Base-by-base conservation (phyloP, 2,888 invertebrate genomes). In the Patella depressa region DNA sequence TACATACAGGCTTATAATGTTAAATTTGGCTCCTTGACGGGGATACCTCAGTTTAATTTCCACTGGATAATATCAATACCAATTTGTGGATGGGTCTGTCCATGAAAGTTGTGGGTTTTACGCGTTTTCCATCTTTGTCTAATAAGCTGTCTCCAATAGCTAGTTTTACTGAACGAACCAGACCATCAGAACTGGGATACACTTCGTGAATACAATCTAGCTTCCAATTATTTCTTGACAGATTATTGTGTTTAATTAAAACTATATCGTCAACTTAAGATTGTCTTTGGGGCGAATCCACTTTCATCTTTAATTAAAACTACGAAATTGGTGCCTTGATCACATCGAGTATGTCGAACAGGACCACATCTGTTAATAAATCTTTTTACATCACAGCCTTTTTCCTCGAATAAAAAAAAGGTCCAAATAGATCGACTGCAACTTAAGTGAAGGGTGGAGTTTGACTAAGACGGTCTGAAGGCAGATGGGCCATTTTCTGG, bases 211-310 rank as follows among this genome's bases (percentile, higher is more conserved):
- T 75, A 14, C 78, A 72, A 72, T 74, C 80, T n/a, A 81, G 19
- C 53, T 29, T 45, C 84, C 83, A 83, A 19, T 72, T 57, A 74
- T 80, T 81, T 29, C 82, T 19, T 5, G 82, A 75, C 17, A 76
- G 15, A 59, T 79, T 77, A 11, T 82, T 77, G 45, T 85, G 82
- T 29, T 78, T 78, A 1, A 84, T 11, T 4, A 85, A 70, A 9
- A 85, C 85, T 45, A 85, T 53, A 59, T 85, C 85, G 12, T 82
- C 82, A n/a, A 75, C 74, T 11, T 2, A 15, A 84, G 15, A 69
- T 82, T 81, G 59, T 82, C 55, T 34, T 69, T 70, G 4, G 74
- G 72, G 15, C 45, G n/a, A 1, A 70, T 53, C 83, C 84, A 84
- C 55, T 82, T 84, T 29, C 72, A 72, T 19, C 83, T 54, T n/a